phyloP scores from a whole-genome alignment of 1,140 invertebrate genomes.

The Conus betulinus region DNA sequence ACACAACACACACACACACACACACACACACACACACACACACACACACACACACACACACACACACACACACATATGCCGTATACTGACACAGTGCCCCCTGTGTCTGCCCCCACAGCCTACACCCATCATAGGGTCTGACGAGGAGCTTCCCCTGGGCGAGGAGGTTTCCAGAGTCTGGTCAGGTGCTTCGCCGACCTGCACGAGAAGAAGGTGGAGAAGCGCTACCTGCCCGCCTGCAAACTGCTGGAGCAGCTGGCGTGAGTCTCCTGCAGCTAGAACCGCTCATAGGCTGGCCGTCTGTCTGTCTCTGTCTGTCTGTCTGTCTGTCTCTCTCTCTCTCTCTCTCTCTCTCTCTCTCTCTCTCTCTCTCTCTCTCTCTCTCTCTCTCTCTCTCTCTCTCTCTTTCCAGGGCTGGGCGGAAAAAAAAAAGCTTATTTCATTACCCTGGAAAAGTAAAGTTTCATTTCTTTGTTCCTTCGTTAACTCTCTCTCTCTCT shows the following conservation, averaged over 20 bases:
- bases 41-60: too few relatives aligned
- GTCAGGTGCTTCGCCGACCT: conserved; percentile 66
- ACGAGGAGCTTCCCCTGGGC: conserved; percentile 72
- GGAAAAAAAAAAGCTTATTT: too few relatives aligned
- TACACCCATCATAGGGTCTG: conserved; percentile 72
- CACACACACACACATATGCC: too few relatives aligned
- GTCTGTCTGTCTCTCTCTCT: neutral
- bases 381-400: neutral
- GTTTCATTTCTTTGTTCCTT: too few relatives aligned
- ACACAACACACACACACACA: too few relatives aligned
- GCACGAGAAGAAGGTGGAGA: conserved; percentile 67
- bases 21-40: too few relatives aligned
- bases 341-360: neutral
- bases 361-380: conserved; percentile 12
- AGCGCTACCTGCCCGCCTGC: conserved; percentile 58
- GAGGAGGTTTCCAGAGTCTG: conserved; percentile 72
- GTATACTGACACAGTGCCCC: too few relatives aligned
- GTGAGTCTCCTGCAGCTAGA: conserved; percentile 53
- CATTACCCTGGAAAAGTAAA: too few relatives aligned
- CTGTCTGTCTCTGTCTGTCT: neutral
- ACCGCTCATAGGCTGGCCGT: neutral
- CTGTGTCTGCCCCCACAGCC: conserved; percentile 50
- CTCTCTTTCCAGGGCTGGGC: too few relatives aligned
- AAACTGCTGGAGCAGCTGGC: conserved; percentile 71
- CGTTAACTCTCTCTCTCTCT: conserved; percentile 14